Conservation (phyloP, 2,113 vertebrate genomes). For the Plectropomus leopardus region DNA sequence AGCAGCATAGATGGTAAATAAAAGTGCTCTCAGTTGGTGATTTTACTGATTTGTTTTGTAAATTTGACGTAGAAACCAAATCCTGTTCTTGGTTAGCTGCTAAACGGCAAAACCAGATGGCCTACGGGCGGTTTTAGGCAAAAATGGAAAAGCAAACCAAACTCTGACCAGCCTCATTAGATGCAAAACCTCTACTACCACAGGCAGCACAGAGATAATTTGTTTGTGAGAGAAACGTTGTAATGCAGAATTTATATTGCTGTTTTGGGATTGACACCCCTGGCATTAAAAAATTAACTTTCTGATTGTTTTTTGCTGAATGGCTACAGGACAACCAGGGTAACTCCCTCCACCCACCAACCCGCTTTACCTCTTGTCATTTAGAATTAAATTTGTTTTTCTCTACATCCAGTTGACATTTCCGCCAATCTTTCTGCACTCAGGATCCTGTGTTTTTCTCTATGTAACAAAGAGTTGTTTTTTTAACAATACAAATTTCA, state of each 20-base stretch:
- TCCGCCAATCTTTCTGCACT: not conserved
- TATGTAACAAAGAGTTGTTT: not conserved
- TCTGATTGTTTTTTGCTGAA: constrained; percentile 32
- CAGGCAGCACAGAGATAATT: constrained; percentile 42
- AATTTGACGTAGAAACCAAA: not conserved
- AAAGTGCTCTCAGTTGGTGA: not conserved
- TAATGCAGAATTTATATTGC: not conserved
- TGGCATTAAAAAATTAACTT: constrained; percentile 14
- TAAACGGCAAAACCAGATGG: constrained; percentile 34
- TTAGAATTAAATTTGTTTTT: constrained; percentile 3
- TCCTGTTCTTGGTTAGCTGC: not conserved
- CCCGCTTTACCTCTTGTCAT: not conserved
- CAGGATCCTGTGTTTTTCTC: not conserved
- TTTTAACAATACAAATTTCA: not conserved
- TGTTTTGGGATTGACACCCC: not conserved
- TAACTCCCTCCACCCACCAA: not conserved
- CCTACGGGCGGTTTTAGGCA: constrained; percentile 16
- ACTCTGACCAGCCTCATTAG: constrained; percentile 47
- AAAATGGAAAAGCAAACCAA: constrained; percentile 39
- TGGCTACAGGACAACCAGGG: constrained; percentile 7
- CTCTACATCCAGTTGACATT: constrained; percentile 6
- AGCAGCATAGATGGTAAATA: not conserved
- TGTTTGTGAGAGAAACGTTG: constrained; percentile 11
- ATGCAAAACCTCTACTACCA: constrained; percentile 39
- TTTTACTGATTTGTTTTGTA: not conserved